Evolutionary conservation across 2,888 invertebrate genomes (phyloP), one percentile per base, ranked within the genome.

Genomic region (Agrotis exclamationis): DNA sequence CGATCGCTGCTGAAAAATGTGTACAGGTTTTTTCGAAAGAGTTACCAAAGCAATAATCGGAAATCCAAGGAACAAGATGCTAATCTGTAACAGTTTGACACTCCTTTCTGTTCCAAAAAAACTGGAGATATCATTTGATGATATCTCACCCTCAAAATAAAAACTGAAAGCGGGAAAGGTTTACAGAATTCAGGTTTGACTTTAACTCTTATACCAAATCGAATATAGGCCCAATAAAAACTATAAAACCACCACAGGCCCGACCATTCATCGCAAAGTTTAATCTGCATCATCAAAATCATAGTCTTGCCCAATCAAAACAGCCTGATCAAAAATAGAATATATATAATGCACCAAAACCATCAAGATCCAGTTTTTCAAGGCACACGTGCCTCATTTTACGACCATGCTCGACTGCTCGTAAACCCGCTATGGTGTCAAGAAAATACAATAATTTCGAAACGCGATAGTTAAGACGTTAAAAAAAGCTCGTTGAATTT

Each of bases 351-450:
- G 57, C 57, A 70, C 53, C 47, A 28, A 65, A 45, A 57, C 63
- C 22, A 70, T 63, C 63, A 70, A 28, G 56, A 76, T 63, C 69
- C 47, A 54, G 51, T 59, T 86, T 76, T 85, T 84, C 80, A 86
- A 82, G 69, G 84, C 82, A 66, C 79, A 84, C 80, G 82, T 85
- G 85, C 85, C 84, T 70, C 63, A 64, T 82, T 90, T 90, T 87
- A 91, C 85, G 88, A 87, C 74, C 74, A 59, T 33, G 78, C 74
- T 89, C 91, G 87, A 73, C 58, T 33, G 78, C 74, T 89, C 91
- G 87, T 90, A 89, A 90, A 91, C 59, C 72, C 45, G 59, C 28
- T 79, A 84, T 76, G 84, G 84, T 87, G 83, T 87, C 85, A 86
- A 82, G 84, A 86, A 86, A 88, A 86, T 75, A 87, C 76, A 76